These are phyloP conservation scores for Ceyx melanurus DNA, from an alignment of 2,113 vertebrate genomes.

Conservation along the genomic window DNA sequence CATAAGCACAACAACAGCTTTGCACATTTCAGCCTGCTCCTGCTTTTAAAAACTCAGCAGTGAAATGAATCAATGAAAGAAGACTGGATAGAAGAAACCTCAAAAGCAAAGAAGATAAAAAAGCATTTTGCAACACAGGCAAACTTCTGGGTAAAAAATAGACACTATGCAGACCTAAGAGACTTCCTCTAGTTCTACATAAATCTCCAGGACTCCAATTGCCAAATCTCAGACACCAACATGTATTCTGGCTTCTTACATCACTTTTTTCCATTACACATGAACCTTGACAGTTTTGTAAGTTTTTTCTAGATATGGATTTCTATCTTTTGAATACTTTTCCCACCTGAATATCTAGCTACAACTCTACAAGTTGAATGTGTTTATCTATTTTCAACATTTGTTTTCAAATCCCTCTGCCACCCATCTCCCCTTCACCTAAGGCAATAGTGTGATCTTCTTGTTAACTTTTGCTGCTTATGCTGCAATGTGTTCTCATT, in stretches of 20 bases:
- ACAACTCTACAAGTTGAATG: neutral
- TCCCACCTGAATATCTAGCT: neutral
- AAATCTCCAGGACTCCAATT: neutral
- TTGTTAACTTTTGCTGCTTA: neutral
- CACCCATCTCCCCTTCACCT: neutral
- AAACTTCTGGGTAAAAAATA: neutral
- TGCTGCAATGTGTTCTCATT: neutral
- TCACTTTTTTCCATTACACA: neutral
- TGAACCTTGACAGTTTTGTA: neutral
- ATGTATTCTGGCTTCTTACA: neutral
- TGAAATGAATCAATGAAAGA: neutral
- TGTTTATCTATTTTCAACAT: neutral
- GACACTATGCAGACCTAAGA: fast-evolving
- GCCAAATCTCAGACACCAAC: neutral
- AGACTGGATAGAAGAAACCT: neutral
- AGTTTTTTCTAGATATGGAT: neutral
- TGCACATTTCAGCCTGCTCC: neutral
- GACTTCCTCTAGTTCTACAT: neutral
- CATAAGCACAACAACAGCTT: neutral
- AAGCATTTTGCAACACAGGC: neutral
- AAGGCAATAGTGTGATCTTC: neutral
- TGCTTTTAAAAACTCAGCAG: neutral
- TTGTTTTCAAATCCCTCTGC: neutral
- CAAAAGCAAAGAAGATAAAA: neutral
- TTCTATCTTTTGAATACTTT: neutral